These are phyloP conservation scores for Rhinella marina DNA, from an alignment of 2,797 vertebrate genomes.

Conservation along the genomic window DNA sequence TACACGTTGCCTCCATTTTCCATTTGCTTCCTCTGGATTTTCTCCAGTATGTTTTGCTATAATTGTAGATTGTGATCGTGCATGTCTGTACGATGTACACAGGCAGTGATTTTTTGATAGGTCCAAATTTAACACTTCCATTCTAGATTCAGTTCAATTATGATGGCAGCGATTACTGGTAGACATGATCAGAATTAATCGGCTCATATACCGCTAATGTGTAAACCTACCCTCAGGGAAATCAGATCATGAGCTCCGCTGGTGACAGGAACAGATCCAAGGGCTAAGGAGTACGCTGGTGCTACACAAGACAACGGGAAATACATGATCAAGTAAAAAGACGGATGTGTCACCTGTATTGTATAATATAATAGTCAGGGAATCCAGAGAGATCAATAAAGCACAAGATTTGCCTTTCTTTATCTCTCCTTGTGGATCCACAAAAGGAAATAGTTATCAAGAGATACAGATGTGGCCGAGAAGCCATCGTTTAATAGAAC, in stretches of 20 bases:
- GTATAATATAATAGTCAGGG: not conserved
- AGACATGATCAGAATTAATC: not conserved
- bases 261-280: not conserved
- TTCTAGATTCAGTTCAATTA: not conserved
- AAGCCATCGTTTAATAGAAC: no score
- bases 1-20: not conserved
- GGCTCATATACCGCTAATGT: not conserved
- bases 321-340: not conserved
- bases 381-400: not conserved
- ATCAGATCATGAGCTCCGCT: not conserved
- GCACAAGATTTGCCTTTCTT: not conserved
- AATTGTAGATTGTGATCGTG: no score
- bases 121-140: not conserved
- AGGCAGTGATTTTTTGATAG: not conserved
- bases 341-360: not conserved
- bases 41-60: not conserved
- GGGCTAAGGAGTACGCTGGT: not conserved
- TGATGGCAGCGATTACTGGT: not conserved
- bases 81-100: no score
- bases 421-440: not conserved
- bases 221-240: not conserved
- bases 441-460: not conserved
- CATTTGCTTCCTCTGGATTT: not conserved
- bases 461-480: not conserved
- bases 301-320: not conserved